phyloP scores from a whole-genome alignment of 2,888 invertebrate species.

The Drosophila mayaguana region DNA sequence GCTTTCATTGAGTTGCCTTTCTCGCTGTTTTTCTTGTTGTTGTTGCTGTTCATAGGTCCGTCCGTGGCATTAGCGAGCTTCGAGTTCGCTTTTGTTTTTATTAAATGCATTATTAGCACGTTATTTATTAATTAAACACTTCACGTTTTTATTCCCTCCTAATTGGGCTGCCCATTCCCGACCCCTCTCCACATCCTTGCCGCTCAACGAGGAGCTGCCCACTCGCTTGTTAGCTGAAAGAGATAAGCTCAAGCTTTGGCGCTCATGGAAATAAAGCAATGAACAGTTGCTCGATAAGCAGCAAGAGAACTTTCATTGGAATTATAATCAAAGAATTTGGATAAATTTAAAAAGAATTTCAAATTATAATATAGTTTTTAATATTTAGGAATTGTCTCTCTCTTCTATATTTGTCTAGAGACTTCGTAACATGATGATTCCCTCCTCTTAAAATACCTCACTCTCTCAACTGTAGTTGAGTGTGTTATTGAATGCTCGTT shows the following conservation, averaged over 20 bases:
- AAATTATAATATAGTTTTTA: not conserved
- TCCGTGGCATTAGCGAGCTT: conserved; percentile 24
- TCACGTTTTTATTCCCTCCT: conserved; percentile 64
- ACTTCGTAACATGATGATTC: not conserved
- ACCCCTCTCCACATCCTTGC: not conserved
- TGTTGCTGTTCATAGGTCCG: conserved; percentile 20
- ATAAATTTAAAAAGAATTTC: conserved; percentile 3
- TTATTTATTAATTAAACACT: conserved; percentile 80
- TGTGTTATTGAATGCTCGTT: conserved; percentile 28
- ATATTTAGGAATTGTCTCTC: too few species aligned
- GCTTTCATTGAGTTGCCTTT: conserved; percentile 14
- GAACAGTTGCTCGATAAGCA: conserved; percentile 41
- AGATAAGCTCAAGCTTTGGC: conserved; percentile 52
- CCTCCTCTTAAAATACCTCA: not conserved
- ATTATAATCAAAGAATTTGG: conserved; percentile 33
- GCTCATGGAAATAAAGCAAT: conserved; percentile 5
- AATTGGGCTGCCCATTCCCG: conserved; percentile 49
- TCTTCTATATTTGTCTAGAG: not conserved
- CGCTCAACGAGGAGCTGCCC: conserved; percentile 2
- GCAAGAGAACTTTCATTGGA: conserved; percentile 37
- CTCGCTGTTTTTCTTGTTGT: not conserved
- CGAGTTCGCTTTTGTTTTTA: conserved; percentile 42
- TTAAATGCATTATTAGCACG: conserved; percentile 77
- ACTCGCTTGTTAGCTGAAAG: conserved; percentile 23
- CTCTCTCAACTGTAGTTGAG: conserved; percentile 6